Percentiles rank a stretch among this genome's conserved stretches.
phyloP scores from a whole-genome alignment of 1,140 invertebrate genomes.

The Zaprionus lachaisei region DNA sequence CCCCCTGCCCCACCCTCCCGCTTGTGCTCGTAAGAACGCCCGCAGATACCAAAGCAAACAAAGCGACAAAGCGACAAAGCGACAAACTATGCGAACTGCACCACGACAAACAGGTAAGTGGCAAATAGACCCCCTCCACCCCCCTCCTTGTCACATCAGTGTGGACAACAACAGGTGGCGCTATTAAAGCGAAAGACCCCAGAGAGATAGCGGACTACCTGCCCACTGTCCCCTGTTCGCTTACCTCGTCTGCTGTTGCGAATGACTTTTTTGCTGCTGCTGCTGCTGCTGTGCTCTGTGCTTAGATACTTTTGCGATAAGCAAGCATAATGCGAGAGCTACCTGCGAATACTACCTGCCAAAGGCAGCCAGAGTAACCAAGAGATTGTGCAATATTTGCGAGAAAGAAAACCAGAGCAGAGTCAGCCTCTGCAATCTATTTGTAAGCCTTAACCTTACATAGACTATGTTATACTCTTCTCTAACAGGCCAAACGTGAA shows the following conservation, averaged over 20 bases:
- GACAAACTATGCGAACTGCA: slow-evolving; percentile 7
- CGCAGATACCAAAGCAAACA: background rate
- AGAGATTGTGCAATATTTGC: too few species aligned
- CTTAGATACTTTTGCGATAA: slow-evolving; percentile 9
- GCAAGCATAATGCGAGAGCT: slow-evolving; percentile 3
- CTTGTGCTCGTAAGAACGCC: too few species aligned
- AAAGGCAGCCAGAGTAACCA: background rate
- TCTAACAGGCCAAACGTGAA: too few species aligned
- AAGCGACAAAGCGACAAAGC: background rate
- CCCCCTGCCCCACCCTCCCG: too few species aligned
- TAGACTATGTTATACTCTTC: too few species aligned
- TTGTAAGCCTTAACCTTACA: too few species aligned
- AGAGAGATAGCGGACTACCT: slow-evolving; percentile 38
- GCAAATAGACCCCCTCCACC: slow-evolving; percentile 20
- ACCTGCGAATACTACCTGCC: background rate
- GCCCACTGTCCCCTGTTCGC: slow-evolving; percentile 56
- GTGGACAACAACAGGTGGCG: slow-evolving; percentile 67
- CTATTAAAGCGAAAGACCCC: slow-evolving; percentile 17
- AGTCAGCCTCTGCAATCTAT: too few species aligned
- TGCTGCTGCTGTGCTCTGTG: background rate
- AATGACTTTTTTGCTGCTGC: slow-evolving; percentile 14
- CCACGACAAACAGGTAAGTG: slow-evolving; percentile 11
- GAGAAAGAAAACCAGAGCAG: too few species aligned
- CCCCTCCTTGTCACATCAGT: background rate
- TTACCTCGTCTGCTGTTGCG: slow-evolving; percentile 47